phyloP scores from a whole-genome alignment of 2,113 vertebrate species.

The Motacilla tschutschensis region DNA sequence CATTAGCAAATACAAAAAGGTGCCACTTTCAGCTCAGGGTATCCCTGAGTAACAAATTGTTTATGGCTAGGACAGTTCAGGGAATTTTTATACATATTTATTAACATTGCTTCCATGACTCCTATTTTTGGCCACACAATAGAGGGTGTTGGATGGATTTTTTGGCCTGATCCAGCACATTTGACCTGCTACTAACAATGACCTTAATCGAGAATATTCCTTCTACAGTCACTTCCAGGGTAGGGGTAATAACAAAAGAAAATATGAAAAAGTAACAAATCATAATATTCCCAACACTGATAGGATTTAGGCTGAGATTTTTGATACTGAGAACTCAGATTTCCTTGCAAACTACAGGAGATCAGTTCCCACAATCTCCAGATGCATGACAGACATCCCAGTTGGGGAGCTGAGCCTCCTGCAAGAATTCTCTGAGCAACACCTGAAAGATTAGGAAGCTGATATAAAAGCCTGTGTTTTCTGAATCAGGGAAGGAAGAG shows the following conservation, averaged over 20 bases:
- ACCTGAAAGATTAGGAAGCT: background rate
- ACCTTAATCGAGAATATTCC: background rate
- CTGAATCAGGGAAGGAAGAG: background rate
- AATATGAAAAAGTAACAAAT: background rate
- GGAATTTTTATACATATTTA: background rate
- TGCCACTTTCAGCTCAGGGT: background rate
- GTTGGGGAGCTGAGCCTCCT: background rate
- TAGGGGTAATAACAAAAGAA: background rate
- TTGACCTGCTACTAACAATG: background rate
- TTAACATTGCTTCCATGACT: background rate
- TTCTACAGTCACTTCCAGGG: background rate
- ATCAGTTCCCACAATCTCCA: conserved; percentile 24
- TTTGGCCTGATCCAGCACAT: background rate
- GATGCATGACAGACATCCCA: background rate
- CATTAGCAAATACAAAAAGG: background rate
- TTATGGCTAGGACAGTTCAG: background rate
- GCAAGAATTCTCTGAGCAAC: background rate
- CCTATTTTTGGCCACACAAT: background rate
- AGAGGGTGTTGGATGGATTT: background rate
- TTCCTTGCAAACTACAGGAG: background rate
- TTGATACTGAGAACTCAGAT: background rate
- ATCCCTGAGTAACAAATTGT: background rate
- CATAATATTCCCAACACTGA: background rate
- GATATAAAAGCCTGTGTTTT: background rate
- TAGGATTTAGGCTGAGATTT: background rate